A percentile compares a stretch with the other conserved stretches of the same genome.
These are phyloP conservation scores for Equus quagga DNA, from an alignment of 2,113 vertebrate genomes.

Conservation along the genomic window DNA sequence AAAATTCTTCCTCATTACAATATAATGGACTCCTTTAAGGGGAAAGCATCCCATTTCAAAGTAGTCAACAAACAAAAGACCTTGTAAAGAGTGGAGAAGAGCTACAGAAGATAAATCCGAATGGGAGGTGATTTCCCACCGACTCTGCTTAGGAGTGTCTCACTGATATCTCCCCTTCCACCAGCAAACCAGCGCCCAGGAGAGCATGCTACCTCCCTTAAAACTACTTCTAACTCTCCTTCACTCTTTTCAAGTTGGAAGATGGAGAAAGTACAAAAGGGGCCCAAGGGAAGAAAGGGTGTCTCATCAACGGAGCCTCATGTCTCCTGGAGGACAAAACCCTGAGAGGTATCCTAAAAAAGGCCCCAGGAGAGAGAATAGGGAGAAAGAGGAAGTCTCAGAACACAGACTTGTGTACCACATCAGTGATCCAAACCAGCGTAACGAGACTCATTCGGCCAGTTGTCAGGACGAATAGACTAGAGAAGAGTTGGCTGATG, in stretches of 20 bases:
- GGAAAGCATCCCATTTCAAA: neutral
- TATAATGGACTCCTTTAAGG: neutral
- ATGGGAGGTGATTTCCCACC: neutral
- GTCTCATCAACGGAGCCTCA: neutral
- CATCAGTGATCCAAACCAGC: accelerated
- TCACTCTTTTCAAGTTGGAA: neutral
- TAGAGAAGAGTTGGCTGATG: neutral
- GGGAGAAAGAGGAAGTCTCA: neutral
- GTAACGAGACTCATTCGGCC: neutral
- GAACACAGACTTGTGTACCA: neutral
- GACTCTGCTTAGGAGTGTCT: neutral
- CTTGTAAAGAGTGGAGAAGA: neutral
- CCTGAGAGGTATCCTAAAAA: neutral
- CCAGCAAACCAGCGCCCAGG: neutral
- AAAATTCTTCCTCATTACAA: neutral
- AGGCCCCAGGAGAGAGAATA: accelerated
- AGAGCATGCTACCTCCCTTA: neutral
- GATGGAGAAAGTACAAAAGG: neutral
- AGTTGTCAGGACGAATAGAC: neutral
- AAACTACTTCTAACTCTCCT: neutral
- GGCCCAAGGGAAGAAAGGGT: neutral
- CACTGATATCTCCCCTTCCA: too few relatives aligned
- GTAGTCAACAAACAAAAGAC: neutral
- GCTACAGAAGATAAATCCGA: neutral
- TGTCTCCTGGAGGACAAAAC: neutral